These are phyloP conservation scores for Bombus pyrosoma DNA, from an alignment of 1,140 invertebrate genomes.

Conservation along the genomic window DNA sequence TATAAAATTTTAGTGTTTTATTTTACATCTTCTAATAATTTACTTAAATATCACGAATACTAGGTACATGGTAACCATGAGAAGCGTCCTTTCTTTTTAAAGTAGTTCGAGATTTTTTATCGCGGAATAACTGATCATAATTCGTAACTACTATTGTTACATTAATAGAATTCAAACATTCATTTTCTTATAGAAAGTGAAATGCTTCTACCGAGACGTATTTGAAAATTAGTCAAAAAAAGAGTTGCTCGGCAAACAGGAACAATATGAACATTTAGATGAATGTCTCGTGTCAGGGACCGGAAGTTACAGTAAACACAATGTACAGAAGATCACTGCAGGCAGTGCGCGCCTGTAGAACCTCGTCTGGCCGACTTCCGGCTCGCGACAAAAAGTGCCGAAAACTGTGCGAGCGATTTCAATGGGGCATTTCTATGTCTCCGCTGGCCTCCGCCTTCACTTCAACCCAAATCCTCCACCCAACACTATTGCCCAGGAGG, in stretches of 20 bases:
- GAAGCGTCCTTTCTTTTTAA: no score
- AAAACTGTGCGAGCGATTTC: constrained; percentile 62
- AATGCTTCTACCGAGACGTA: background rate
- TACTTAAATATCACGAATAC: no score
- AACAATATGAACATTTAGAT: background rate
- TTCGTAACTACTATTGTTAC: no score
- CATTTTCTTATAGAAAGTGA: background rate
- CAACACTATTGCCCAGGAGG: background rate
- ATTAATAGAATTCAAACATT: background rate
- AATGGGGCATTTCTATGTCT: constrained; percentile 58
- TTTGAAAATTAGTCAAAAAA: background rate
- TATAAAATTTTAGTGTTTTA: background rate
- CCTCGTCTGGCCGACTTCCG: constrained; percentile 77
- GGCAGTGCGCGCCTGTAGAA: constrained; percentile 56
- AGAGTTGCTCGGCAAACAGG: no score
- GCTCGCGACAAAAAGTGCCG: constrained; percentile 69
- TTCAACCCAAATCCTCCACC: constrained; percentile 38
- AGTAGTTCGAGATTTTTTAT: no score
- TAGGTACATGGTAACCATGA: no score
- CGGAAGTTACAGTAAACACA: constrained; percentile 51
- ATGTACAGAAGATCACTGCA: constrained; percentile 43
- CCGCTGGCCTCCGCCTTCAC: constrained; percentile 41
- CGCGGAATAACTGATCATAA: no score
- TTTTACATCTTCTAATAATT: background rate
- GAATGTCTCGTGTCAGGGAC: constrained; percentile 48